phyloP scores from a whole-genome alignment of 2,797 vertebrate genomes.

The Sternarchorhynchus goeldii region DNA sequence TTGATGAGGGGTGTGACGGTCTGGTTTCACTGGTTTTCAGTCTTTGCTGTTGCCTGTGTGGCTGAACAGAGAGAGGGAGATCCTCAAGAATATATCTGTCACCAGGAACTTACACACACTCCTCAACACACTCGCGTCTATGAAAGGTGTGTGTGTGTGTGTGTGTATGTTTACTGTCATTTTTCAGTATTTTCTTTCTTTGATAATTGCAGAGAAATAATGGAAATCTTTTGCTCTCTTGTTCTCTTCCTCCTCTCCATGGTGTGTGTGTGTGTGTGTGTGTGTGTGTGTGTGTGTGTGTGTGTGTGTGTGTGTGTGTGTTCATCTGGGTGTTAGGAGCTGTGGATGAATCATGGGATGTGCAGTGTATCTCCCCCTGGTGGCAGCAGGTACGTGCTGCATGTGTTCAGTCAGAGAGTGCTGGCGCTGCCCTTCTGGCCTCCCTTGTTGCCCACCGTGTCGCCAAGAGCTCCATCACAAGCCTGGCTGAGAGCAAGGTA shows the following conservation, averaged over 20 bases:
- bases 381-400: slow-evolving; percentile 92
- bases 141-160: slow-evolving; percentile 88
- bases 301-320: slow-evolving; percentile 11
- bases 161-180: background rate
- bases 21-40: slow-evolving; percentile 61
- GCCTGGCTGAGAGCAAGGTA: slow-evolving; percentile 82
- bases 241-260: too few relatives aligned
- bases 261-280: background rate
- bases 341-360: slow-evolving; percentile 89
- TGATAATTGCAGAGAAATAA: too few relatives aligned
- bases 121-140: slow-evolving; percentile 85
- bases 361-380: slow-evolving; percentile 93
- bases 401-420: slow-evolving; percentile 86
- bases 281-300: background rate
- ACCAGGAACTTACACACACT: slow-evolving; percentile 81
- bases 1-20: background rate
- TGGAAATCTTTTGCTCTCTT: too few relatives aligned
- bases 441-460: slow-evolving; percentile 85
- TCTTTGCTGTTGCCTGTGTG: slow-evolving; percentile 89
- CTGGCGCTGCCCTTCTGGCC: slow-evolving; percentile 85
- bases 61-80: slow-evolving; percentile 88
- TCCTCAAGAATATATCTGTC: slow-evolving; percentile 79
- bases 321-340: slow-evolving; percentile 73
- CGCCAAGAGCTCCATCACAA: slow-evolving; percentile 79
- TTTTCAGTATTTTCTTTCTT: too few relatives aligned